phyloP scores from a whole-genome alignment of 2,113 vertebrate species.

The Petroica traversi region DNA sequence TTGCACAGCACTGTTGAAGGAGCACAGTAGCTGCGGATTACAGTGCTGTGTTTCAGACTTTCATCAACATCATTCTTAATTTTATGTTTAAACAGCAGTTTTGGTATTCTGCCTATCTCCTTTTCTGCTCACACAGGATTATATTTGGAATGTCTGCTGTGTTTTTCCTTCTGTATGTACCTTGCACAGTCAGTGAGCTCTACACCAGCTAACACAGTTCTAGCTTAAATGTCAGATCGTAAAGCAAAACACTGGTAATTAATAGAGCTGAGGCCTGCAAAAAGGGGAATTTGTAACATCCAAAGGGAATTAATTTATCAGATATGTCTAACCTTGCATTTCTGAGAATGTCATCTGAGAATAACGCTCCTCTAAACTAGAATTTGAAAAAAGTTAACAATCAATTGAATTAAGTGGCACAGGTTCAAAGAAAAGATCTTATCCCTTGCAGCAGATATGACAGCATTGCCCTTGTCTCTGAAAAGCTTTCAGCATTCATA shows the following conservation, averaged over 20 bases:
- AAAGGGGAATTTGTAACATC: neutral
- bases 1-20: neutral
- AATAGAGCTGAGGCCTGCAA: neutral
- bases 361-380: neutral
- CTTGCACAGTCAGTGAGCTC: neutral
- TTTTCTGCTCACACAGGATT: neutral
- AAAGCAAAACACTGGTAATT: slow-evolving; percentile 1
- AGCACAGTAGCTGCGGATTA: rapidly evolving
- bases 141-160: neutral
- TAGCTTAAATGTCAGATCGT: neutral
- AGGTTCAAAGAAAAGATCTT: neutral
- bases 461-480: neutral
- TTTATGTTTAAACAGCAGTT: neutral
- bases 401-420: neutral
- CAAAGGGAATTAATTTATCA: slow-evolving; percentile 6
- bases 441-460: neutral
- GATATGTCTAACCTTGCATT: slow-evolving; percentile 13
- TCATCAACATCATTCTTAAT: neutral
- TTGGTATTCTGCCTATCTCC: neutral
- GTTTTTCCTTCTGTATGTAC: neutral
- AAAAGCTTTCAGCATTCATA: neutral
- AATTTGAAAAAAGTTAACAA: neutral
- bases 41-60: neutral
- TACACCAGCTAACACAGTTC: neutral
- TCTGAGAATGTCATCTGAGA: slow-evolving; percentile 24